phyloP scores from a whole-genome alignment of 1,140 invertebrate species.

The Conopomorpha cramerella region DNA sequence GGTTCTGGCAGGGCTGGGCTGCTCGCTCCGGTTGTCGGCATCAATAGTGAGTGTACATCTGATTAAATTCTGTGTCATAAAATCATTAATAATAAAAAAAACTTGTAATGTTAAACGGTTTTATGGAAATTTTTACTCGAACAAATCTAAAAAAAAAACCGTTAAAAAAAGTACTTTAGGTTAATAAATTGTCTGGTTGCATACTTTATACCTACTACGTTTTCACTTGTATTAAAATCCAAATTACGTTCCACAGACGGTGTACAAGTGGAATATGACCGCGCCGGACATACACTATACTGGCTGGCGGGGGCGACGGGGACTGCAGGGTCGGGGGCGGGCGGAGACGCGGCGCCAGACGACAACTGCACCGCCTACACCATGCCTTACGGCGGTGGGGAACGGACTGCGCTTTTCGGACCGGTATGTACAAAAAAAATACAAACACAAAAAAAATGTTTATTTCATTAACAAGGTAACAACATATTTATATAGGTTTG shows the following conservation, averaged over 20 bases:
- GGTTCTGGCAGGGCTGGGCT: conserved; percentile 78
- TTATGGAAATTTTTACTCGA: no score
- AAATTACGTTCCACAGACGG: conserved; percentile 54
- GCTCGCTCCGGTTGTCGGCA: conserved; percentile 87
- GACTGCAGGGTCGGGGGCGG: no score
- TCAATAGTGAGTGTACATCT: conserved; percentile 65
- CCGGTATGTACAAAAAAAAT: no score
- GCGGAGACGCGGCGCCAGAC: conserved; percentile 71
- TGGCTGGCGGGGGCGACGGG: conserved; percentile 81
- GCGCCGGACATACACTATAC: conserved; percentile 79
- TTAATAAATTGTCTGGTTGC: no score
- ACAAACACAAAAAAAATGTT: no score
- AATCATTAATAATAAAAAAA: neutral
- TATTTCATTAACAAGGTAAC: no score
- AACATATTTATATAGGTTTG: no score
- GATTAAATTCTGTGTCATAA: no score
- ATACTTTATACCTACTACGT: no score
- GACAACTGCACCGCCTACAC: conserved; percentile 83
- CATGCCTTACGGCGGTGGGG: conserved; percentile 84
- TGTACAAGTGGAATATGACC: conserved; percentile 89
- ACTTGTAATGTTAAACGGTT: neutral
- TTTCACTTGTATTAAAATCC: no score
- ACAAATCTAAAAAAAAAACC: no score
- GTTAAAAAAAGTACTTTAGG: no score
- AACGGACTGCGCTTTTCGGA: conserved; percentile 82